Conservation (phyloP, 2,113 vertebrate species). For the Mastomys natalensis region DNA sequence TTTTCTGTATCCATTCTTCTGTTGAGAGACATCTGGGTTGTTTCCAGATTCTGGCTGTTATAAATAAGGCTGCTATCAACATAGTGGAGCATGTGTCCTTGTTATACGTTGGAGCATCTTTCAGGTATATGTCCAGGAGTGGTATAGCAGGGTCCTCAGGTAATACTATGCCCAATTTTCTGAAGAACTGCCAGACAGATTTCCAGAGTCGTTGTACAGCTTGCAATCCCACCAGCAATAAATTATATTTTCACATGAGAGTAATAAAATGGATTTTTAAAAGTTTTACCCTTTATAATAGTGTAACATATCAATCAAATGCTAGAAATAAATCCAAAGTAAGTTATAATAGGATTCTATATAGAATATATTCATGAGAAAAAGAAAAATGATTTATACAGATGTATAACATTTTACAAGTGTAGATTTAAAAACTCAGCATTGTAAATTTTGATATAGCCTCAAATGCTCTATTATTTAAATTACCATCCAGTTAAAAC, state of each 20-base stretch:
- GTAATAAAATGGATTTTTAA: background rate
- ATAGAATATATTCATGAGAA: conserved; percentile 19
- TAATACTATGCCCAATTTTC: too few relatives aligned
- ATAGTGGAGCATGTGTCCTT: too few relatives aligned
- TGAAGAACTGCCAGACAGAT: too few relatives aligned
- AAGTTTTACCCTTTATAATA: background rate
- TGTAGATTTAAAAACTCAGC: background rate
- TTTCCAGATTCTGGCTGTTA: too few relatives aligned
- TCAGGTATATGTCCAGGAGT: too few relatives aligned
- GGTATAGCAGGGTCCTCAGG: too few relatives aligned
- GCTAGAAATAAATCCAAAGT: background rate
- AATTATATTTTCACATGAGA: background rate
- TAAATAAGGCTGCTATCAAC: too few relatives aligned
- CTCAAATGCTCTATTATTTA: background rate
- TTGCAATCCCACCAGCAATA: too few relatives aligned
- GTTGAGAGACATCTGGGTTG: too few relatives aligned
- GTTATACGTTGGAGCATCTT: too few relatives aligned
- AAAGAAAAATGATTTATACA: background rate
- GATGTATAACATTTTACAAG: background rate
- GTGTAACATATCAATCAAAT: conserved; percentile 19
- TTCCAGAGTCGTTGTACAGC: too few relatives aligned
- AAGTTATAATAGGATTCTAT: background rate
- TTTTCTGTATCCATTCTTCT: too few relatives aligned
- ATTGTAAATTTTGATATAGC: background rate
- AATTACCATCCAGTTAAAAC: background rate